These are phyloP conservation scores for Drymonia ruficornis DNA, from an alignment of 2,888 invertebrate genomes.

Conservation along the genomic window DNA sequence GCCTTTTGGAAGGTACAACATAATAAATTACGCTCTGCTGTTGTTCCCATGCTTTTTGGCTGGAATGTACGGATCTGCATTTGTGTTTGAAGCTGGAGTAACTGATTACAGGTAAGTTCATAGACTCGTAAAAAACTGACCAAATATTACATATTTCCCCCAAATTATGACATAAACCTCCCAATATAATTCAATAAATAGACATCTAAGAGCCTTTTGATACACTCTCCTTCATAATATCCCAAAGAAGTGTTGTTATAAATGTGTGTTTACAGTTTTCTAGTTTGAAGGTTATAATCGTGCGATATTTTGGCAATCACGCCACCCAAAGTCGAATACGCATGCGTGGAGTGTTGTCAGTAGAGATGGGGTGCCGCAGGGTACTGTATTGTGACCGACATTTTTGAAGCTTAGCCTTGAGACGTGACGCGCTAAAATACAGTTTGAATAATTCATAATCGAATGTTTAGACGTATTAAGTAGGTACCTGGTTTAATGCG, in stretches of 20 bases:
- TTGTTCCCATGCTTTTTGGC: slow-evolving; percentile 75
- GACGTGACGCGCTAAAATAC: neutral
- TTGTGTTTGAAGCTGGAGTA: slow-evolving; percentile 74
- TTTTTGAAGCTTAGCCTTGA: neutral
- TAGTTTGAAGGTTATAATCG: neutral
- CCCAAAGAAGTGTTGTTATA: neutral
- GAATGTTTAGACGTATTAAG: too few relatives aligned
- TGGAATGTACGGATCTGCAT: slow-evolving; percentile 74
- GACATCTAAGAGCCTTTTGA: neutral
- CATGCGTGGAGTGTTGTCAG: slow-evolving; percentile 43
- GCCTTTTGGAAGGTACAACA: slow-evolving; percentile 71
- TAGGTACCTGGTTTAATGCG: too few relatives aligned
- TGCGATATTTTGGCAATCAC: slow-evolving; percentile 22
- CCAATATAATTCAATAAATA: neutral
- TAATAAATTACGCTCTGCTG: slow-evolving; percentile 71
- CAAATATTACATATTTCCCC: neutral
- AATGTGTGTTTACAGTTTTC: neutral
- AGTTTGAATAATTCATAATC: too few relatives aligned
- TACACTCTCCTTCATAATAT: neutral
- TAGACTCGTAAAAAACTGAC: too few relatives aligned
- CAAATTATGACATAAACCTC: slow-evolving; percentile 8
- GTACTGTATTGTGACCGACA: neutral
- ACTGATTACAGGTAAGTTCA: slow-evolving; percentile 71
- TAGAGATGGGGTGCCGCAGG: slow-evolving; percentile 30
- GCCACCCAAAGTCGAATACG: slow-evolving; percentile 38